Evolutionary conservation across 2,797 vertebrate genomes (phyloP).

Genomic region (Delichon dasypus): DNA sequence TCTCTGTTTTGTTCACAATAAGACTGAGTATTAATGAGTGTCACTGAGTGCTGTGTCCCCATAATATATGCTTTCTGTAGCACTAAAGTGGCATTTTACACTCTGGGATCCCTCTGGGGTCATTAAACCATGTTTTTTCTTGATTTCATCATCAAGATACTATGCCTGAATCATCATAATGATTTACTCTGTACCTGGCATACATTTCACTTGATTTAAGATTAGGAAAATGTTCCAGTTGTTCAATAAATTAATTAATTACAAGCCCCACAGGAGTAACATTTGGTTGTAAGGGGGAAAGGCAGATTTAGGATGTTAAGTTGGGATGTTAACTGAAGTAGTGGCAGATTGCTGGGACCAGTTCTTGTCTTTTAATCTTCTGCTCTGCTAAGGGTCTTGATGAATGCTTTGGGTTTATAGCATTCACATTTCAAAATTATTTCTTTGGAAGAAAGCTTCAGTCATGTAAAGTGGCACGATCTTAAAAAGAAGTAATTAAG

Average conservation of each 20-base stretch:
- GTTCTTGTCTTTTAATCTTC: background rate
- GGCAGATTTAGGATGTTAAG: background rate
- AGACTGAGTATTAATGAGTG: constrained; percentile 20
- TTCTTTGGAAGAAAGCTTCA: background rate
- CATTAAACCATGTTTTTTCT: background rate
- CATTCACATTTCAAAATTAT: background rate
- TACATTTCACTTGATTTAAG: background rate
- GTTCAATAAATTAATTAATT: background rate
- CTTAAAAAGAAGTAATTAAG: background rate
- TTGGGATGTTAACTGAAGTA: background rate
- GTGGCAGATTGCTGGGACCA: background rate
- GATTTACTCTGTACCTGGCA: background rate
- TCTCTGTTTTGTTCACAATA: background rate
- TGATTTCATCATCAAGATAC: background rate
- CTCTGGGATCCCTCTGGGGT: background rate
- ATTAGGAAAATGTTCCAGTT: background rate
- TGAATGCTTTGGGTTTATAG: background rate
- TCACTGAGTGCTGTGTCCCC: background rate
- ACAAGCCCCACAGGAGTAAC: background rate
- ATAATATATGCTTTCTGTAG: background rate
- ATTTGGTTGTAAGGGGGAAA: background rate
- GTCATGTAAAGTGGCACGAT: background rate
- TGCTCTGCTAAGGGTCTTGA: background rate
- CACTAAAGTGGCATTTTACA: background rate
- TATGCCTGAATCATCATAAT: background rate